phyloP scores from a whole-genome alignment of 2,888 invertebrate species.

The Cosmorhoe ocellata region DNA sequence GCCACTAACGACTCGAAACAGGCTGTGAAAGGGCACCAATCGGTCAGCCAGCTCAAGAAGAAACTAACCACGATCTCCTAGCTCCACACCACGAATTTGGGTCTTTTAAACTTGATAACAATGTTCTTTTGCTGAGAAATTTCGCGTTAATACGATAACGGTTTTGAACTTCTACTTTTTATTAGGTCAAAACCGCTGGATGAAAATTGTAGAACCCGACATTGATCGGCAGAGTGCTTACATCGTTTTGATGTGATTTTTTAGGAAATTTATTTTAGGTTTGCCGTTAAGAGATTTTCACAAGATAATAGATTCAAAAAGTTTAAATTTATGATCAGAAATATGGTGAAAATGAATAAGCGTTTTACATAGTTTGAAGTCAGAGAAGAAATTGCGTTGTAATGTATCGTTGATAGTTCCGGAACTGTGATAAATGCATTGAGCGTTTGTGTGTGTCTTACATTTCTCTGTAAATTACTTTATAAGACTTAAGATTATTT shows the following conservation, averaged over 20 bases:
- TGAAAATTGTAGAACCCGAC: not conserved
- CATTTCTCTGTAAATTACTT: slow-evolving; percentile 57
- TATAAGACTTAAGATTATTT: slow-evolving; percentile 55
- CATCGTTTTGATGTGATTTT: no score
- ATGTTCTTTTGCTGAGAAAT: slow-evolving; percentile 12
- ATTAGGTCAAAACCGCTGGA: not conserved
- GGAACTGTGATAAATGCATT: slow-evolving; percentile 43
- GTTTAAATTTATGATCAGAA: no score
- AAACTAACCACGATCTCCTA: slow-evolving; percentile 58
- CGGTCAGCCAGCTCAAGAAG: slow-evolving; percentile 73
- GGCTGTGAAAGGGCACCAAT: slow-evolving; percentile 60
- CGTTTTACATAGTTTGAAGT: no score
- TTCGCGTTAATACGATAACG: slow-evolving; percentile 10
- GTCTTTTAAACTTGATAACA: slow-evolving; percentile 4
- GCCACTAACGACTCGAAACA: slow-evolving; percentile 77
- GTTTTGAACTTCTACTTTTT: not conserved
- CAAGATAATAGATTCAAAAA: no score
- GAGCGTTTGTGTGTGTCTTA: slow-evolving; percentile 31
- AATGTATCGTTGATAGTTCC: slow-evolving; percentile 26
- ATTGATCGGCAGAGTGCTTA: not conserved
- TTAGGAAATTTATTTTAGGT: not conserved
- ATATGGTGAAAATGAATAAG: no score
- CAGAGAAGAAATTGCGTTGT: slow-evolving; percentile 18
- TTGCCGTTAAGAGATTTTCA: not conserved
- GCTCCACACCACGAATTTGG: slow-evolving; percentile 4